Percentiles rank a stretch among this genome's conserved stretches.
Conservation (phyloP, 2,888 invertebrate species). For the Campoletis raptor region DNA sequence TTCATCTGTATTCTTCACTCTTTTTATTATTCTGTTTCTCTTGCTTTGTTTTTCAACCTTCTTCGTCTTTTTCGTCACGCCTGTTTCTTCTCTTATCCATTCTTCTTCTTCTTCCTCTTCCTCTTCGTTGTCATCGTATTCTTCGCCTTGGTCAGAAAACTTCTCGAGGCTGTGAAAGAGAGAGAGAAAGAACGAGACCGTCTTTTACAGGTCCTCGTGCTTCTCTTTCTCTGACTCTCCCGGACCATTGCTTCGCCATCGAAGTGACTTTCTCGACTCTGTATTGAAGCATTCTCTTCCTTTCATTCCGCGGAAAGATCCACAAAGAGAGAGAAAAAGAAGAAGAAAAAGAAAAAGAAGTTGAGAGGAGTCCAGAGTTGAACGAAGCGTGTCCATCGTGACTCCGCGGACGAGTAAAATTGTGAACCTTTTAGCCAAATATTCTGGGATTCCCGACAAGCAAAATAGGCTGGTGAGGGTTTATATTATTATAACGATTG, state of each 20-base stretch:
- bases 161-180: conserved; percentile 45
- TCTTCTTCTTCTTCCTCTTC: conserved; percentile 72
- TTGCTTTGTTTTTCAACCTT: conserved; percentile 59
- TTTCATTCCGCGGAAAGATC: conserved; percentile 72
- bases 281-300: background rate
- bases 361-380: background rate
- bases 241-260: conserved; percentile 18
- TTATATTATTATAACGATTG: background rate
- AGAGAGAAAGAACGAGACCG: conserved; percentile 18
- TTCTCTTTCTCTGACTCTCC: conserved; percentile 8
- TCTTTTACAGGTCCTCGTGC: background rate
- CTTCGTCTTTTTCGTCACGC: conserved; percentile 67
- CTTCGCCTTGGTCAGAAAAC: conserved; percentile 73
- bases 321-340: background rate
- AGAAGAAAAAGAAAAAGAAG: background rate
- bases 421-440: conserved; percentile 9
- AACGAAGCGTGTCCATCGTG: conserved; percentile 48
- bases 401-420: conserved; percentile 33
- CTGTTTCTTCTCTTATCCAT: conserved; percentile 50
- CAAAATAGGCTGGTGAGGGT: background rate
- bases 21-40: background rate
- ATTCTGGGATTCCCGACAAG: conserved; percentile 4
- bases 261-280: conserved; percentile 17
- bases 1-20: conserved; percentile 17
- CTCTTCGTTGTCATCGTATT: conserved; percentile 72